Evolutionary conservation across 2,888 invertebrate species (phyloP), one percentile per base, ranked within the genome.

Genomic region (Melanophora roralis): DNA sequence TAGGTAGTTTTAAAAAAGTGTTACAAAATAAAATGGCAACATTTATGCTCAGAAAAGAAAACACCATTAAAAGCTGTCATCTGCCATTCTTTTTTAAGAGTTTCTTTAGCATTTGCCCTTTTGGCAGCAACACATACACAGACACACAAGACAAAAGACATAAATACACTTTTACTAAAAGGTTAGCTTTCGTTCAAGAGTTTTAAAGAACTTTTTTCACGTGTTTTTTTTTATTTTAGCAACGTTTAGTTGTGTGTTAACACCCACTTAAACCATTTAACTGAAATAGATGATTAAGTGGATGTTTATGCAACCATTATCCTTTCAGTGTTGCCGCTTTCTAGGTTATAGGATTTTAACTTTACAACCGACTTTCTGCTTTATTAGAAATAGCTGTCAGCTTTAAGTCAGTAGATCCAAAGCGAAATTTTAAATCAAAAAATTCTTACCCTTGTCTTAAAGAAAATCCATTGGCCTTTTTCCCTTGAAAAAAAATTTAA

Each of bases 201-300:
- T 62, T 60, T 65, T 79, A 51, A 49, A 57, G 57, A 40, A 27
- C 3, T 5, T 59, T 40, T 40, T 59, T 49, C n/a, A n/a, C n/a
- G n/a, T 75, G 65, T 53, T 80, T 64, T 75, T 45, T 43, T 85
- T 85, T 83, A 84, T 82, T 78, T 76, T 83, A 85, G 85, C 84
- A 83, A 84, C 83, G 86, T 84, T 84, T 86, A 85, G 84, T 85
- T 86, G 82, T 85, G 84, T 85, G 85, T 86, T 86, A 88, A 88
- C 88, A 88, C 86, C 87, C 88, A 88, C 86, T 85, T 85, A 86
- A 88, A 87, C 85, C 87, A 87, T 87, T 88, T 87, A 87, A 83
- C 82, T 84, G 84, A 84, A 27, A 86, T 84, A 86, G 86, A 85
- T 40, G 59, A 47, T 23, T 27, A n/a, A 12, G 12, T 47, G 27